Conservation (phyloP, 2,797 vertebrate species). For the Eurystomus glaucurus region DNA sequence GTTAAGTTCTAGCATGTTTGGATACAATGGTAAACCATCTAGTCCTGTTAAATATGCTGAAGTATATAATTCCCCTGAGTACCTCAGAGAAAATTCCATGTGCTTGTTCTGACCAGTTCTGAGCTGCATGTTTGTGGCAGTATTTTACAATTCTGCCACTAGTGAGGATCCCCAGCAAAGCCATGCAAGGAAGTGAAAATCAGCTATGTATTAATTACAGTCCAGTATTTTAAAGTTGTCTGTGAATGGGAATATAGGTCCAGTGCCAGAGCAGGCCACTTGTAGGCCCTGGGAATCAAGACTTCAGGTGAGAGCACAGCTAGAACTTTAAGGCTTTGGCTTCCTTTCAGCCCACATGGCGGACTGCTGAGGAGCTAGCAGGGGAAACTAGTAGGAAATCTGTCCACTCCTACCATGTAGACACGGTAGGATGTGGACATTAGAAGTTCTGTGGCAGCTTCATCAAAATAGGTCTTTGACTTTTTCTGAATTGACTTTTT, state of each 20-base stretch:
- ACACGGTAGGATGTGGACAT: too few species aligned
- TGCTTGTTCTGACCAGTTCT: constrained; percentile 44
- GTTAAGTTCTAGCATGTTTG: constrained; percentile 37
- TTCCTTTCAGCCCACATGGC: constrained; percentile 11
- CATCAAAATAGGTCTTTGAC: not conserved
- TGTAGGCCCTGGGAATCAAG: constrained; percentile 5
- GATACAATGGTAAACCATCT: not conserved
- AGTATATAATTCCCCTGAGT: not conserved
- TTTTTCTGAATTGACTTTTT: not conserved
- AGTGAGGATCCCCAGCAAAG: not conserved
- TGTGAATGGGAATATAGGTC: not conserved
- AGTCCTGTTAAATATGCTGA: not conserved
- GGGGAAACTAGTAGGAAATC: not conserved
- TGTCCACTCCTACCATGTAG: not conserved
- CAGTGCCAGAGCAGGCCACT: not conserved
- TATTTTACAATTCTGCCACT: not conserved
- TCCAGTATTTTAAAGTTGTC: constrained; percentile 3
- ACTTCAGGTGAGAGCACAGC: not conserved
- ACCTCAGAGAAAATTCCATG: constrained; percentile 7
- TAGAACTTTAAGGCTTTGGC: not conserved
- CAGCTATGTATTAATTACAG: not conserved
- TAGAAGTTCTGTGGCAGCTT: not conserved
- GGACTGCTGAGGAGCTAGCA: not conserved
- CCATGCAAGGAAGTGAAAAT: not conserved
- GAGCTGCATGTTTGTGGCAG: not conserved